phyloP scores from a whole-genome alignment of 2,113 vertebrate species.

The Megatriorchis doriae region DNA sequence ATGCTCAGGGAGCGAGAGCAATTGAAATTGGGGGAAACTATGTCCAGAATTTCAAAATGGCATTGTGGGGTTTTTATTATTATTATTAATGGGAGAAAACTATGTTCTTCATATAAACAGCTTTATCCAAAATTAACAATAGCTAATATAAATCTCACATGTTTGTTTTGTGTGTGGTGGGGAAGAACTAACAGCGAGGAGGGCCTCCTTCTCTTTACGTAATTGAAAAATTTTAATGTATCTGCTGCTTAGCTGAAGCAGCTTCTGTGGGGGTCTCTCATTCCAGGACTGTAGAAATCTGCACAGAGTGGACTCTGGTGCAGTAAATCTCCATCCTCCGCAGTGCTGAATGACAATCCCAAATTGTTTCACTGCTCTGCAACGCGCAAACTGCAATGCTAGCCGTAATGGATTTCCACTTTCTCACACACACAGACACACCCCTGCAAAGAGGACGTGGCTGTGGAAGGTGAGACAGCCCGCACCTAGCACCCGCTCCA shows the following conservation, averaged over 20 bases:
- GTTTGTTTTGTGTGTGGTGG: slow-evolving; percentile 15
- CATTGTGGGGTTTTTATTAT: slow-evolving; percentile 75
- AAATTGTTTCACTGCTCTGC: slow-evolving; percentile 5
- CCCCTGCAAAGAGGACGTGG: background rate
- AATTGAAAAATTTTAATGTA: slow-evolving; percentile 43
- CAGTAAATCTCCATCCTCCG: background rate
- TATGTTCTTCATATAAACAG: slow-evolving; percentile 63
- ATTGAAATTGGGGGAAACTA: slow-evolving; percentile 84
- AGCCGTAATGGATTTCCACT: background rate
- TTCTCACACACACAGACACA: background rate
- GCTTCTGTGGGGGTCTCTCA: background rate
- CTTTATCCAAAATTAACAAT: slow-evolving; percentile 58
- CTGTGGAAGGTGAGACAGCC: background rate
- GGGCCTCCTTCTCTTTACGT: slow-evolving; percentile 15
- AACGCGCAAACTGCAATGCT: background rate
- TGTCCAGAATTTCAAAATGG: slow-evolving; percentile 85
- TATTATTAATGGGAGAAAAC: slow-evolving; percentile 63
- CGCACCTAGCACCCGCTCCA: background rate
- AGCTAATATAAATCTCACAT: slow-evolving; percentile 56
- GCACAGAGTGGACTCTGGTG: background rate
- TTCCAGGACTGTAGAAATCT: background rate
- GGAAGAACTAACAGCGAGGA: slow-evolving; percentile 4
- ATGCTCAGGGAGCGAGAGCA: slow-evolving; percentile 90
- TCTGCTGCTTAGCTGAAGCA: background rate
- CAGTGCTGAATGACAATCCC: background rate